These are phyloP conservation scores for Dinomys branickii DNA, from an alignment of 2,113 vertebrate species.

Conservation along the genomic window DNA sequence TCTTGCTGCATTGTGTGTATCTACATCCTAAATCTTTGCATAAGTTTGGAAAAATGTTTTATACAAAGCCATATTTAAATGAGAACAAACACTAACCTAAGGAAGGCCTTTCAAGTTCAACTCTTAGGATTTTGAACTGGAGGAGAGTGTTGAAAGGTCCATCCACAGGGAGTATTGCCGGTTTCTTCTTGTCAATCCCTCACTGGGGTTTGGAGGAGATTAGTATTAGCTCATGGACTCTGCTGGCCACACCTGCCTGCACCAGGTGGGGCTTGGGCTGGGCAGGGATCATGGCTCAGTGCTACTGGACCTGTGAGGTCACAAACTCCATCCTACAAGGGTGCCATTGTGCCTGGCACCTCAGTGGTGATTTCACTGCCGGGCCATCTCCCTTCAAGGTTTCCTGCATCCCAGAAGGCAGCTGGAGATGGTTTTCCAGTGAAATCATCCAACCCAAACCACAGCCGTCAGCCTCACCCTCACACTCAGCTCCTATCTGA, in stretches of 20 bases:
- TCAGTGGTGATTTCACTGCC: slow-evolving; percentile 80
- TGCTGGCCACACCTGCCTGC: not conserved
- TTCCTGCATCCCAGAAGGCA: slow-evolving; percentile 77
- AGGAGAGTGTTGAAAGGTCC: not conserved
- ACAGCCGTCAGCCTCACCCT: slow-evolving; percentile 69
- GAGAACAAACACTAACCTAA: not conserved
- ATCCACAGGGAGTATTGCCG: not conserved
- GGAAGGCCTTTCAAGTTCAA: not conserved
- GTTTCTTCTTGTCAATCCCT: not conserved
- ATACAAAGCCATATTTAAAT: not conserved
- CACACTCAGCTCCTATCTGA: slow-evolving; percentile 8
- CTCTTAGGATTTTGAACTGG: not conserved
- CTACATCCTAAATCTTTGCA: not conserved
- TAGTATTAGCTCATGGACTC: not conserved
- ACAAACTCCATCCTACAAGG: slow-evolving; percentile 58
- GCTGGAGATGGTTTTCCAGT: slow-evolving; percentile 80
- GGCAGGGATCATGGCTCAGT: not conserved
- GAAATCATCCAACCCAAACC: slow-evolving; percentile 74
- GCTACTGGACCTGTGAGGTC: slow-evolving; percentile 61
- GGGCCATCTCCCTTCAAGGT: slow-evolving; percentile 53
- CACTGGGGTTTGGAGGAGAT: slow-evolving; percentile 4
- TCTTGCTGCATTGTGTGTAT: not conserved
- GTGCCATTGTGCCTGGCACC: slow-evolving; percentile 56
- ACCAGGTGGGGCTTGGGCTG: slow-evolving; percentile 40
- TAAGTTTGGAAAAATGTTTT: not conserved